Conservation (phyloP, 2,888 invertebrate genomes). For the Molorchus minor region DNA sequence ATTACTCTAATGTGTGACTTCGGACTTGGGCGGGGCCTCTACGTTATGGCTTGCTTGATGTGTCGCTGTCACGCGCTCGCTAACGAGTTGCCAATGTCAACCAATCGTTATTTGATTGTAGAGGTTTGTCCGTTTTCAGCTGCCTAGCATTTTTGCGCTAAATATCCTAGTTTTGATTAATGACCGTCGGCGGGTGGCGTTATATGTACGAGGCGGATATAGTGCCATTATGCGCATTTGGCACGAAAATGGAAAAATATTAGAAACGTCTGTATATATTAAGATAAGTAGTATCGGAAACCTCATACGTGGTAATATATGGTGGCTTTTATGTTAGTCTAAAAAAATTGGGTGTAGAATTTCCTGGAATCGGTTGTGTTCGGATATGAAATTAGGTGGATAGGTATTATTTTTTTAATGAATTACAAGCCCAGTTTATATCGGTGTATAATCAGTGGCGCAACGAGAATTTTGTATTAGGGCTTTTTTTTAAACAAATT, state of each 20-base stretch:
- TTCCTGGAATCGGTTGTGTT: no score
- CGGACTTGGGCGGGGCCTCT: conserved; percentile 54
- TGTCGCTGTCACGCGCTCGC: conserved; percentile 55
- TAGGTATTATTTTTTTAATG: no score
- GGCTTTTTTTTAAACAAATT: no score
- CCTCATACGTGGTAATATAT: no score
- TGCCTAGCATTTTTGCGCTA: conserved; percentile 23
- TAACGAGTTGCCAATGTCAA: conserved; percentile 45
- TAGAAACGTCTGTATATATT: conserved; percentile 14
- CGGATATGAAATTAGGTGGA: no score
- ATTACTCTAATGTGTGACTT: conserved; percentile 58
- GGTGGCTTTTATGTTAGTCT: no score
- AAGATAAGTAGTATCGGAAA: conserved; percentile 16
- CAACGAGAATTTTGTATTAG: no score
- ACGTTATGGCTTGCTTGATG: conserved; percentile 52
- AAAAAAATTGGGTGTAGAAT: no score
- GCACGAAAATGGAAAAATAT: conserved; percentile 16
- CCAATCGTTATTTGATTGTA: conserved; percentile 52
- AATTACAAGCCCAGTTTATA: no score
- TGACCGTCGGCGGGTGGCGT: conserved; percentile 8
- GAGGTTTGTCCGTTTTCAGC: conserved; percentile 39
- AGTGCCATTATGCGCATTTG: conserved; percentile 20
- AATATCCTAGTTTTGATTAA: conserved; percentile 24
- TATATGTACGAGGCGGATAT: conserved; percentile 20
- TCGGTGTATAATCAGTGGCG: no score